Base-by-base conservation (phyloP, 2,797 vertebrate species). In the Muscicapa striata region DNA sequence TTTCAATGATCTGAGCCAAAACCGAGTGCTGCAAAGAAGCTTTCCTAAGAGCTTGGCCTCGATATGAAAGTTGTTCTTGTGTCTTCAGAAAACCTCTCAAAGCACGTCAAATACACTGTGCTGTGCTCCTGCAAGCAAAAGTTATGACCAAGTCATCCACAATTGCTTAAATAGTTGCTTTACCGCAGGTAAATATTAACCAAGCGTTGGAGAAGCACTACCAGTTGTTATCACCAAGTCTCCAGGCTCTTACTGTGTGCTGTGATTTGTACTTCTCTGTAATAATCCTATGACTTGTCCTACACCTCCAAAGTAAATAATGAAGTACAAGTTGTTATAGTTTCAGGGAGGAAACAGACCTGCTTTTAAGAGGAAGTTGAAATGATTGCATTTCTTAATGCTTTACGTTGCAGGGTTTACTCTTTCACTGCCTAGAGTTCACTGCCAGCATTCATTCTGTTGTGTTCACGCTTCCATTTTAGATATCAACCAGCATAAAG, bases 161-260 rank as follows among this genome's bases (percentile, higher is more conserved):
- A 63, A 15, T 59, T 74, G 94, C 70, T 92, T 94, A 95, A 95
- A 85, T 85, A 92, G 61, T 59, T 77, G 36, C 43, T 86, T 67
- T 75, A 54, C 27, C 36, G 55, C 57, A 46, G 95, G 95, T 97
- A 97, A 98, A 98, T 93, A 98, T 98, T 98, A 98, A 98, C 97
- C 74, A 89, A 84, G 48, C 48, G 40, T 38, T 94, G 87, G 73
- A 96, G 91, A 95, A 94, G 78, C 45, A 85, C 45, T 90, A 86
- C n/a, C 34, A 85, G 58, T 75, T 57, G 46, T 95, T 97, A 96
- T 96, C 97, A 93, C 85, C 10, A 55, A 74, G 84, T 48, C 69
- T 48, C 2, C 74, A 55, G 76, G 19, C 63, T 85, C 32, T 63
- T 40, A 55, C 3, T 76, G 62, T 4, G 23, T 95, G 80, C 41